phyloP scores from a whole-genome alignment of 2,113 vertebrate species.

The Sapayoa aenigma region DNA sequence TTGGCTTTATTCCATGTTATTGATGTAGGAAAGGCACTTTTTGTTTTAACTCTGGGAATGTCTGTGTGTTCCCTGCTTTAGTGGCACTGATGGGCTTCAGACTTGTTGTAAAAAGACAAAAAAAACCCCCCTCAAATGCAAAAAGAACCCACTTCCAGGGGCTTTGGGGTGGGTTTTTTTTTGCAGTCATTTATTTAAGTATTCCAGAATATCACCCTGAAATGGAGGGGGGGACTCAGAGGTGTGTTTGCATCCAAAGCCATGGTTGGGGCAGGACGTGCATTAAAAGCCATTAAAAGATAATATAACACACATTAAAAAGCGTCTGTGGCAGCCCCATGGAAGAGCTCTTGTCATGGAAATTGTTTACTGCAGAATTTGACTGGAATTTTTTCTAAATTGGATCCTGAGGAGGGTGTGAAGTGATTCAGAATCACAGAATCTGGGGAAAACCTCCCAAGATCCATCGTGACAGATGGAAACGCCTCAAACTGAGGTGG shows the following conservation, averaged over 20 bases:
- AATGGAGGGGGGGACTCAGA: not conserved
- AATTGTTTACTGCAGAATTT: not conserved
- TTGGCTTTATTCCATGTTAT: not conserved
- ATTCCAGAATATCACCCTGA: not conserved
- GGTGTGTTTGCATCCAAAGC: fast-evolving
- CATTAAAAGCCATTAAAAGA: not conserved
- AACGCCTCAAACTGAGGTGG: not conserved
- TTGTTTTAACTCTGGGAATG: not conserved
- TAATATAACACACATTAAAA: too few species aligned
- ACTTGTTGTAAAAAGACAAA: not conserved
- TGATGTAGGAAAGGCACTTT: not conserved
- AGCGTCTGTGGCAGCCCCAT: not conserved
- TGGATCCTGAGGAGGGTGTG: not conserved
- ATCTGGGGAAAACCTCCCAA: not conserved
- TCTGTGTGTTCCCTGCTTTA: not conserved
- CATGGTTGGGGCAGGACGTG: fast-evolving
- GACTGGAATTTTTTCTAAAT: not conserved
- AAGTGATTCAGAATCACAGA: not conserved
- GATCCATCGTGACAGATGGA: not conserved
- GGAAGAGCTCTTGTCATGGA: not conserved
- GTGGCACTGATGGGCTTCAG: not conserved
- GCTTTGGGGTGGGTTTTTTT: too few species aligned
- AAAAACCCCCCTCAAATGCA: not conserved
- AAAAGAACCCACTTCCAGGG: not conserved
- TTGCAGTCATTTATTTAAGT: too few species aligned